Conservation (phyloP, 2,797 vertebrate genomes). For the Balearica regulorum region DNA sequence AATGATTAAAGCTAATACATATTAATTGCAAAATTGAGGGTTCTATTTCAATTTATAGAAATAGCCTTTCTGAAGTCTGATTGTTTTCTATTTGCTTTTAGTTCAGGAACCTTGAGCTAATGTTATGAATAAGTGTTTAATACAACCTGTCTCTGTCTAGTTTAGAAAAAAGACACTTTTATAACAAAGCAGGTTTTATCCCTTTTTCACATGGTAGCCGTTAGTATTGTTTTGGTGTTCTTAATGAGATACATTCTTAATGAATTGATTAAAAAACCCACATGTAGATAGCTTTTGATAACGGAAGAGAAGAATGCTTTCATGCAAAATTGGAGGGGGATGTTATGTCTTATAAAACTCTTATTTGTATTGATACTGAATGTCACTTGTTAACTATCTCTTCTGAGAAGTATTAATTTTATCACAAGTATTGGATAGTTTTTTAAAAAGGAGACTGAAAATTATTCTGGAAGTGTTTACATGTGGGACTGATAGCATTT, state of each 20-base stretch:
- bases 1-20: not conserved
- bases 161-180: not conserved
- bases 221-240: not conserved
- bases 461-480: not conserved
- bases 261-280: not conserved
- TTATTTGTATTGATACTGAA: not conserved
- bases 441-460: not conserved
- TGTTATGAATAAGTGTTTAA: not conserved
- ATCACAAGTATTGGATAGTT: not conserved
- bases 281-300: not conserved
- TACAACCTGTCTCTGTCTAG: not conserved
- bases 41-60: not conserved
- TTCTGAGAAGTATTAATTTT: not conserved
- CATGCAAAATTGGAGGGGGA: not conserved
- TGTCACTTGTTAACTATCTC: not conserved
- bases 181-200: not conserved
- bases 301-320: not conserved
- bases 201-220: not conserved
- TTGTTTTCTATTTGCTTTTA: not conserved
- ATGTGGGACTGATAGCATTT: not conserved
- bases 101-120: not conserved
- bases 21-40: not conserved
- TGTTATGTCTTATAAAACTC: not conserved
- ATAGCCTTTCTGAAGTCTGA: not conserved
- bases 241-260: not conserved